Evolutionary conservation across 2,113 vertebrate species (phyloP).

Genomic region (Rana temporaria): DNA sequence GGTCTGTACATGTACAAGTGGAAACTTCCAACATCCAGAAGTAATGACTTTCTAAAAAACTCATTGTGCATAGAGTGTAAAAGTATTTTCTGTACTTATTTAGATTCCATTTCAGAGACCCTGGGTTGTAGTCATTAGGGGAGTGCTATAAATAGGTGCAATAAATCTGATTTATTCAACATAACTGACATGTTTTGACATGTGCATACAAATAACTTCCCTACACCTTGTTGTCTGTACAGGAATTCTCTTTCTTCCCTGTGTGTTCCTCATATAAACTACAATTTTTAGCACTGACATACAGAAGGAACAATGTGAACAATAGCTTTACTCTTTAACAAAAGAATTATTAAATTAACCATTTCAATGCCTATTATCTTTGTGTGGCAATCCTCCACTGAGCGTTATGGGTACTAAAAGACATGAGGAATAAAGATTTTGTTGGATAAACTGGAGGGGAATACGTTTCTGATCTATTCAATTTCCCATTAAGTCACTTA

Average conservation of each 20-base stretch:
- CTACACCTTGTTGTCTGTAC: slow-evolving; percentile 51
- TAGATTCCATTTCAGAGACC: slow-evolving; percentile 45
- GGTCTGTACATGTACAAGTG: background rate
- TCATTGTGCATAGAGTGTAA: slow-evolving; percentile 32
- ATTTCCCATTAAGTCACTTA: too few relatives aligned
- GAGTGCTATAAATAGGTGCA: slow-evolving; percentile 54
- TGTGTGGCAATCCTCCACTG: too few relatives aligned
- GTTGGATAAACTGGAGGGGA: too few relatives aligned
- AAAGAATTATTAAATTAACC: slow-evolving; percentile 27
- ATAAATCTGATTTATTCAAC: slow-evolving; percentile 56
- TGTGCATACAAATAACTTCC: slow-evolving; percentile 53
- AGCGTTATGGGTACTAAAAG: too few relatives aligned
- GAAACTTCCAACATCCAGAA: slow-evolving; percentile 7
- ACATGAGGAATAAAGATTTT: too few relatives aligned
- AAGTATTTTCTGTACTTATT: slow-evolving; percentile 39
- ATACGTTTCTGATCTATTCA: too few relatives aligned
- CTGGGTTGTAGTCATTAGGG: slow-evolving; percentile 56
- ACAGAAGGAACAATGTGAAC: slow-evolving; percentile 23
- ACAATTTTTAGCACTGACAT: slow-evolving; percentile 40
- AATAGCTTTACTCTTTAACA: background rate
- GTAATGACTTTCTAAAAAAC: slow-evolving; percentile 41
- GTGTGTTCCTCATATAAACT: slow-evolving; percentile 35
- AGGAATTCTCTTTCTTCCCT: slow-evolving; percentile 45
- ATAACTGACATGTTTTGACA: slow-evolving; percentile 58
- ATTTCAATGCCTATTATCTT: background rate